phyloP scores from a whole-genome alignment of 1,140 invertebrate genomes.

The Glossosoma conforme region DNA sequence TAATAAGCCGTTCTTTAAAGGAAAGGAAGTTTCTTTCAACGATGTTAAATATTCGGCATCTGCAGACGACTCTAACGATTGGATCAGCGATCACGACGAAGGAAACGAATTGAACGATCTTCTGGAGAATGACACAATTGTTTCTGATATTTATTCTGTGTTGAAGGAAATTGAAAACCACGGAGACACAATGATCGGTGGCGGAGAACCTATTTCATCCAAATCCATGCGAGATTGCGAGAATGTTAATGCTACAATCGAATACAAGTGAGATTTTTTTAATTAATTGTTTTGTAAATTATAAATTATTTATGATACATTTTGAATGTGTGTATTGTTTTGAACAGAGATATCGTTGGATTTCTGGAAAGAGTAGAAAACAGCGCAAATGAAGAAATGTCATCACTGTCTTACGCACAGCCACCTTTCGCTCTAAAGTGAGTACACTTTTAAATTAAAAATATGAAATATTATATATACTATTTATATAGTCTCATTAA shows the following conservation, averaged over 20 bases:
- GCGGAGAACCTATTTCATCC: slow-evolving; percentile 2
- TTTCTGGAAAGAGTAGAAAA: slow-evolving; percentile 49
- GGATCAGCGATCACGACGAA: slow-evolving; percentile 1
- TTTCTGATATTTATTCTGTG: slow-evolving; percentile 48
- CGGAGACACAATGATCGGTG: background rate
- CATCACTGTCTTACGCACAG: slow-evolving; percentile 28
- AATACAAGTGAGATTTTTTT: slow-evolving; percentile 25
- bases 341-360: slow-evolving; percentile 47
- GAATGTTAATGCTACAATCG: slow-evolving; percentile 11
- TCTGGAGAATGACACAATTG: slow-evolving; percentile 40
- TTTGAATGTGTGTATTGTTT: slow-evolving; percentile 14
- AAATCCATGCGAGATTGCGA: no score
- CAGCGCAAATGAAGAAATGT: slow-evolving; percentile 41
- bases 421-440: slow-evolving; percentile 27
- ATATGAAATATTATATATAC: background rate
- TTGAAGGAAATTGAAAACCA: slow-evolving; percentile 44
- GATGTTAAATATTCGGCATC: background rate
- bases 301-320: slow-evolving; percentile 1
- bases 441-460: slow-evolving; percentile 2
- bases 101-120: slow-evolving; percentile 17
- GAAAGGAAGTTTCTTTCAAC: slow-evolving; percentile 17
- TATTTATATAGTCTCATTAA: background rate
- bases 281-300: slow-evolving; percentile 1
- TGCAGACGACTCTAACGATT: slow-evolving; percentile 7
- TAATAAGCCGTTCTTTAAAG: slow-evolving; percentile 1